A percentile compares a stretch with the other conserved stretches of the same genome.
phyloP scores from a whole-genome alignment of 1,140 invertebrate species.

The silkworm (Bombyx mori) region ASM3026992v2 NC_085116.1:5193001-5193500 shows the following conservation, averaged over 20 bases:
- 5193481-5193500: too few relatives aligned
- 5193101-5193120: too few relatives aligned
- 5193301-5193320: conserved; percentile 39
- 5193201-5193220: conserved; percentile 67
- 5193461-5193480: too few relatives aligned
- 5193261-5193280: conserved; percentile 31
- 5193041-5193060: too few relatives aligned
- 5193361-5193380: conserved; percentile 11
- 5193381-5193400: neutral
- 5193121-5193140: too few relatives aligned
- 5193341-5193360: conserved; percentile 6
- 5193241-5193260: conserved; percentile 48
- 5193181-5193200: conserved; percentile 55
- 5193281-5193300: conserved; percentile 19
- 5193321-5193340: conserved; percentile 8
- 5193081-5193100: too few relatives aligned
- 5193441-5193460: too few relatives aligned
- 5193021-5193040: too few relatives aligned
- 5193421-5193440: too few relatives aligned
- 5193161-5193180: conserved; percentile 57
- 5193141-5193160: conserved; percentile 18
- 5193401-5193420: neutral
- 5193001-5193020: too few relatives aligned
- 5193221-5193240: conserved; percentile 40
- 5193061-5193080: too few relatives aligned